Evolutionary conservation across 92 coral and sea anemone species (phyloP), one percentile per base, ranked within the genome.

Genomic region (Epizoanthus stellaris): DNA sequence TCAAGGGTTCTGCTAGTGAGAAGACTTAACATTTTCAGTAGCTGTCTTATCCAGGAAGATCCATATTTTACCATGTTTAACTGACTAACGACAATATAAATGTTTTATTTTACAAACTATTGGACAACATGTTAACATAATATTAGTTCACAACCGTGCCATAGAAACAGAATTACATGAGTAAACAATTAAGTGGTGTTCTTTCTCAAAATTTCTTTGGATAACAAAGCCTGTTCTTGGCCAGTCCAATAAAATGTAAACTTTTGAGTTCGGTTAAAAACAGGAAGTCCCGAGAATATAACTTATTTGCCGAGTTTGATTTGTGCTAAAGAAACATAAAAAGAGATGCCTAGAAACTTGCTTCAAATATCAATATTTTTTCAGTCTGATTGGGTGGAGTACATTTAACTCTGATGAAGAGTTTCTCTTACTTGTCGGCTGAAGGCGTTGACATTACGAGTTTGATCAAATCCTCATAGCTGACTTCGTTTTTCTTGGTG

Each of bases 381-480:
- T 17, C 47, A 30, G 30, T 25, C 23, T 58, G 59, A 42, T 64
- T 40, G 13, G 12, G 53, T 6, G 70, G 43, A 61, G 36, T 47
- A 49, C 17, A n/a, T 16, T 16, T 43, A 43, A 5, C 45, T 75
- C 39, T 49, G 57, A 17, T 13, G 52, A 17, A 30, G 36, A 30
- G 36, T 30, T 30, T 30, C 36, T 11, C 38, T 73, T 70, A 54
- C 63, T 89, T 80, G 80, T 67, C 45, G 10, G 89, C 76, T 52
- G 76, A 61, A 45, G 88, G 93, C 87, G 25, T 83, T 36, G 98
- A 90, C 98, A 96, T 96, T 19, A 96, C 96, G 67, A 92, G 87
- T 80, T 96, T 95, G 85, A 95, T 96, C 72, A 96, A 90, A 17
- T 96, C 98, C 73, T 96, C 98, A 88, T 96, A 96, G 52, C 88